phyloP scores from a whole-genome alignment of 1,140 invertebrate species.

The Choristoneura fumiferana region DNA sequence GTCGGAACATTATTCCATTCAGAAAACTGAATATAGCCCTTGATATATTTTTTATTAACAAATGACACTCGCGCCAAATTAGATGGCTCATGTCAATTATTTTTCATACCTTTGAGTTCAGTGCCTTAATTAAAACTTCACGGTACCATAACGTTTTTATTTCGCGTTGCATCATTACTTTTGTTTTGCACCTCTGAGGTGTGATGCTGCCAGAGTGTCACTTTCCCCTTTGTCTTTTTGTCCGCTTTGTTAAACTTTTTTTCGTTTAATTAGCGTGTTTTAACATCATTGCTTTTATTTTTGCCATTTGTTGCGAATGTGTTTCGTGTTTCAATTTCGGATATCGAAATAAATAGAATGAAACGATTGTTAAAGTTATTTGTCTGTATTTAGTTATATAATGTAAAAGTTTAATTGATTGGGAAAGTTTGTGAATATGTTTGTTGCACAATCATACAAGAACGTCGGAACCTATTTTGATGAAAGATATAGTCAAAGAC shows the following conservation, averaged over 20 bases:
- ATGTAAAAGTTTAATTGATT: too few species aligned
- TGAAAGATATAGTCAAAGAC: too few species aligned
- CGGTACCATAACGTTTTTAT: slow-evolving; percentile 49
- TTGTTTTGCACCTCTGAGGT: slow-evolving; percentile 72
- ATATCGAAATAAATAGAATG: too few species aligned
- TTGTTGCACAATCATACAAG: too few species aligned
- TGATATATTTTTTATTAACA: slow-evolving; percentile 46
- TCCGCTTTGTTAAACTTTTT: slow-evolving; percentile 47
- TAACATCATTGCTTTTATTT: slow-evolving; percentile 16
- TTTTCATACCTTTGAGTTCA: slow-evolving; percentile 49
- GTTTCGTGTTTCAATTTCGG: too few species aligned
- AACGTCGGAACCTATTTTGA: too few species aligned
- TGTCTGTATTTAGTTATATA: too few species aligned
- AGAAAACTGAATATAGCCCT: slow-evolving; percentile 38
- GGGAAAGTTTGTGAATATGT: neutral
- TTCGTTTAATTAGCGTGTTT: slow-evolving; percentile 59
- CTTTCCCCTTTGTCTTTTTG: slow-evolving; percentile 42
- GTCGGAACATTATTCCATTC: slow-evolving; percentile 57
- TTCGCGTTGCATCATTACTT: slow-evolving; percentile 48
- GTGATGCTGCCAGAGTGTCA: slow-evolving; percentile 53
- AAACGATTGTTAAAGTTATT: too few species aligned
- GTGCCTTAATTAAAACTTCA: slow-evolving; percentile 75
- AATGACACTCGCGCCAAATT: slow-evolving; percentile 68
- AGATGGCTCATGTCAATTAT: slow-evolving; percentile 68
- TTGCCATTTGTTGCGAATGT: neutral